Base-by-base conservation (phyloP, 2,888 invertebrate genomes). In the Sarcophaga carnaria region DNA sequence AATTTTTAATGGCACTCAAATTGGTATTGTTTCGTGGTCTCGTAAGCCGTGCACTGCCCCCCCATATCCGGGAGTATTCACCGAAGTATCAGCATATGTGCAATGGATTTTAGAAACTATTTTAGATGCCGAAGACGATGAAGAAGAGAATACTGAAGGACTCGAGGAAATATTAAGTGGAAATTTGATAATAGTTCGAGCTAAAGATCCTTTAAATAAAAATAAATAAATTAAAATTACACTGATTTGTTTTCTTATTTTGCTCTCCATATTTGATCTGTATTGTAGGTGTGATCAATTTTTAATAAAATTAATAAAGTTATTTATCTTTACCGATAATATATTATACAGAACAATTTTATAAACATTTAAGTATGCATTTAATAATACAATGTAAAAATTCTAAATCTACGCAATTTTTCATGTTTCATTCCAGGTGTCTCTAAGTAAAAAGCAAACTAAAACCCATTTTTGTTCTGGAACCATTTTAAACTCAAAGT, bases 1-100 rank as follows among this genome's bases (percentile, higher is more conserved):
- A 17, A 85, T 93, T 5, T 90, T 91, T 0, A 89, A 90, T 81
- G 92, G 91, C 47, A 91, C 91, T 17, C 93, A 93, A 88, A 90
- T 93, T 11, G 94, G 94, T 25, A 92, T 94, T 59, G 94, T 94
- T 2, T 94, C 94, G 0, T 94, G 94, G 94, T 93, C 94, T 80
- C 89, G 91, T 0, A 94, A 94, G 88, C 94, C 94, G 4, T 94
- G 94, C 74, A 91, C 94, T 0, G 88, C 90, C 5, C 90, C 92
- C 2, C 93, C 93, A 14, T 93, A 92, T 89, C 94, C 94, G 0
- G 94, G 94, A 6, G 94, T 94, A 12, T 94, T 93, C 74, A 93
- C 94, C 1, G 92, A 93, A 87, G 93, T 94, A 2, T 91, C 94
- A 0, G 91, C 90, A 6, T 92, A 92, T 87, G 89, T 93, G n/a